A percentile compares a stretch with the other conserved stretches of the same genome.
These are phyloP conservation scores for Ifrita kowaldi DNA, from an alignment of 2,113 vertebrate species.

Conservation along the genomic window DNA sequence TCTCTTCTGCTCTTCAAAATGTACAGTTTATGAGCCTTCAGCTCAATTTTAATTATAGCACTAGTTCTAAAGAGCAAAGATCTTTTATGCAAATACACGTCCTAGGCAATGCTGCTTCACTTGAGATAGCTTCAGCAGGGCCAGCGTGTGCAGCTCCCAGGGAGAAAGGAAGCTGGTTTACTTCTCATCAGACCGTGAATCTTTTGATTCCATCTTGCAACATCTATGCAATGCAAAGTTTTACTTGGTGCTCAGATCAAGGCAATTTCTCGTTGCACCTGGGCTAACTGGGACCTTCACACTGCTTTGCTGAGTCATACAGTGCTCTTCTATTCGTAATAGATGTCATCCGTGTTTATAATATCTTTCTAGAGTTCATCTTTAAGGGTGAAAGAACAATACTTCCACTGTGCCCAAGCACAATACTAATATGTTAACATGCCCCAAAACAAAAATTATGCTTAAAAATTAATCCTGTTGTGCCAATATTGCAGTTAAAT, in stretches of 20 bases:
- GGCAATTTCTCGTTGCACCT: neutral
- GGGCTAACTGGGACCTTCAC: neutral
- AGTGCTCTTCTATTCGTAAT: neutral
- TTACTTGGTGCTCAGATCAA: neutral
- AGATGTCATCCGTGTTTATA: neutral
- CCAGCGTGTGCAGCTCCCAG: neutral
- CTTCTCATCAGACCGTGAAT: neutral
- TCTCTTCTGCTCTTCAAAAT: neutral
- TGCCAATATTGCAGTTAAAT: neutral
- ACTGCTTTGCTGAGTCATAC: slow-evolving; percentile 24
- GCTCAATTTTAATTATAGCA: neutral
- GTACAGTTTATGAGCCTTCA: neutral
- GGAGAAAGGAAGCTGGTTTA: neutral
- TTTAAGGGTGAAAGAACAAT: slow-evolving; percentile 24
- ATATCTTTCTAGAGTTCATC: neutral
- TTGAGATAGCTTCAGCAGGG: neutral
- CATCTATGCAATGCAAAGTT: neutral
- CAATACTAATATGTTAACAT: neutral
- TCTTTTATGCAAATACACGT: neutral
- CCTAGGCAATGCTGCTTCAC: neutral
- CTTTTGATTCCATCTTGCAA: neutral
- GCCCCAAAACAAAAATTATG: neutral
- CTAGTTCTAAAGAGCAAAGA: neutral
- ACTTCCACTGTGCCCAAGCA: neutral
- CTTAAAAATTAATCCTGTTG: neutral